These are phyloP conservation scores for Microhierax caerulescens DNA, from an alignment of 2,797 vertebrate species.

Conservation along the genomic window DNA sequence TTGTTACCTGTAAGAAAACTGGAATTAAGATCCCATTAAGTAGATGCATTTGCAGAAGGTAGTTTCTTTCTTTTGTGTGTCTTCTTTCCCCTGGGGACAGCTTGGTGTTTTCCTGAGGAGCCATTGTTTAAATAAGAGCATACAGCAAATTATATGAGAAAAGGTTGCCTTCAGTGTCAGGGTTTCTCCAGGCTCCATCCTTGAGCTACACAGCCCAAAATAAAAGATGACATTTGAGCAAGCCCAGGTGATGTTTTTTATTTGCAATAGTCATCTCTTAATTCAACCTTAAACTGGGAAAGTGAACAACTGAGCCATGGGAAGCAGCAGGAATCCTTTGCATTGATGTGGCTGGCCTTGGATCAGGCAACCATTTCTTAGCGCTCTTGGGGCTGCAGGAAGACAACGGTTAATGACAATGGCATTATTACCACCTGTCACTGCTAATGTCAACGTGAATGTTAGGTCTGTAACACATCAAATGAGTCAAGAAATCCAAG, in stretches of 20 bases:
- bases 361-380: not conserved
- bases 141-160: not conserved
- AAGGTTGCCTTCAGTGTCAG: not conserved
- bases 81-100: not conserved
- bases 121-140: not conserved
- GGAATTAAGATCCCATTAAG: not conserved
- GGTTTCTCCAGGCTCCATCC: not conserved
- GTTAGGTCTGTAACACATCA: not conserved
- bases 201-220: not conserved
- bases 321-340: not conserved
- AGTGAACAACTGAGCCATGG: not conserved
- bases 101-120: not conserved
- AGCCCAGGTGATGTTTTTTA: conserved; percentile 1
- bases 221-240: conserved; percentile 34
- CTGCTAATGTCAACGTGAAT: not conserved
- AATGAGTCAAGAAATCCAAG: not conserved
- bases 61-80: not conserved
- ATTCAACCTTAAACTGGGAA: not conserved
- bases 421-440: not conserved
- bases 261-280: conserved; percentile 1
- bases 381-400: not conserved
- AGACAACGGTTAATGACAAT: not conserved
- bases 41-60: not conserved
- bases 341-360: not conserved
- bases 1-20: not conserved